A percentile compares a stretch with the other conserved stretches of the same genome.
Evolutionary conservation across 2,113 vertebrate species (phyloP).

Genomic region (Malurus melanocephalus): DNA sequence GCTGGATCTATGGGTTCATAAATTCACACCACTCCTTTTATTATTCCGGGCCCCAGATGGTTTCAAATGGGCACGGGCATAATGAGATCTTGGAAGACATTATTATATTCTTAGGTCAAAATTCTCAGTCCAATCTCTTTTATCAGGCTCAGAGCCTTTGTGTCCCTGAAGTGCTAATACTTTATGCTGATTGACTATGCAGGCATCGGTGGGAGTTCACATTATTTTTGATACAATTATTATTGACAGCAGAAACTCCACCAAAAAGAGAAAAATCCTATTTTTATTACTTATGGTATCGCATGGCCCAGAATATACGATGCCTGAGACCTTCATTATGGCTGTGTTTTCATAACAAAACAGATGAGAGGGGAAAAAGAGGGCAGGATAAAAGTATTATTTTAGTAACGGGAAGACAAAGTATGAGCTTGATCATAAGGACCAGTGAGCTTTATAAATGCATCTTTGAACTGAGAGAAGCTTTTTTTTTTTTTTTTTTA

Average conservation of each 20-base stretch:
- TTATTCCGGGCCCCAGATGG: slow-evolving; percentile 62
- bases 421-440: slow-evolving; percentile 57
- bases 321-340: background rate
- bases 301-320: slow-evolving; percentile 7
- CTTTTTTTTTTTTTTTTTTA: background rate
- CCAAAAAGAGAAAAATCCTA: background rate
- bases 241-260: slow-evolving; percentile 46
- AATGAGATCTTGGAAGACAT: slow-evolving; percentile 69
- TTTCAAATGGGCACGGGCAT: slow-evolving; percentile 44
- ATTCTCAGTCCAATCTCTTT: slow-evolving; percentile 57
- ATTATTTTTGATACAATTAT: slow-evolving; percentile 56
- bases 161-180: slow-evolving; percentile 67
- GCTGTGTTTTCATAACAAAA: slow-evolving; percentile 42
- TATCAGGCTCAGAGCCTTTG: slow-evolving; percentile 38
- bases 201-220: slow-evolving; percentile 31
- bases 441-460: slow-evolving; percentile 39
- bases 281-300: slow-evolving; percentile 26
- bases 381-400: slow-evolving; percentile 55
- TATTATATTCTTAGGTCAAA: slow-evolving; percentile 71
- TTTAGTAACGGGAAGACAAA: slow-evolving; percentile 63
- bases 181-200: slow-evolving; percentile 61
- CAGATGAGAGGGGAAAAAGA: background rate
- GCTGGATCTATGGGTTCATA: slow-evolving; percentile 54
- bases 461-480: slow-evolving; percentile 50
- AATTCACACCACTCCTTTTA: slow-evolving; percentile 63